Base-by-base conservation (phyloP, 37 sponge, comb jelly and placozoan species). In the Beroe forskalii region DNA sequence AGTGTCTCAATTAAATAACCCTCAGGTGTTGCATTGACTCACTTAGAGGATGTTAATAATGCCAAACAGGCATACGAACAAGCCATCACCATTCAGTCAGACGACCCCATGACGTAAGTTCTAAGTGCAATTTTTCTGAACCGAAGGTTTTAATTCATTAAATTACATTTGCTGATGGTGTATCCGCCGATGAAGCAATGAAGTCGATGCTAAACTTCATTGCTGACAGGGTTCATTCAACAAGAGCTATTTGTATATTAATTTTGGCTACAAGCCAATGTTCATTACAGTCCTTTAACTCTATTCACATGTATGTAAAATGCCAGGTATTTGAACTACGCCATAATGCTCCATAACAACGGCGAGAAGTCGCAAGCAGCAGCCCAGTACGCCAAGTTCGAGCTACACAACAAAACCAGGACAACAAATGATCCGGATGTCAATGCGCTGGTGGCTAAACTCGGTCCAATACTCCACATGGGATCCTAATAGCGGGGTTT, bases 21-120 rank as follows among this genome's bases (percentile, higher is more conserved):
- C 62, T 22, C 9, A 66, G 31, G 91, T 93, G 96, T 96, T 33
- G 91, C 95, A 0, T 93, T 98, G 41, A 91, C 94, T 32, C 95
- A 95, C 69, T 91, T 96, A 43, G 90, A 95, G 22, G 99, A 98
- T 72, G 22, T 19, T 55, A 92, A 91, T 23, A 95, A 94, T 75
- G 95, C 99, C 17, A 63, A 38, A 12, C 91, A 92, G 27, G 92
- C 96, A n/a, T 98, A 96, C 64, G 95, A 96, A 60, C 95, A 98
- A 76, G 94, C 95, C 28, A 61, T 94, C 61, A 61, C 62, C 1
- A 67, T 94, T 30, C 92, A 97, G 25, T 6, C 40, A 23, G 66
- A 90, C 41, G 41, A 38, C 64, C 64, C 90, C 0, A 62, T 64
- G 42, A 62, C 90, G 66, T 90, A n/a, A 62, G 90, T 69, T 12